Base-by-base conservation (phyloP, 2,797 vertebrate species). In the Argentina silus region DNA sequence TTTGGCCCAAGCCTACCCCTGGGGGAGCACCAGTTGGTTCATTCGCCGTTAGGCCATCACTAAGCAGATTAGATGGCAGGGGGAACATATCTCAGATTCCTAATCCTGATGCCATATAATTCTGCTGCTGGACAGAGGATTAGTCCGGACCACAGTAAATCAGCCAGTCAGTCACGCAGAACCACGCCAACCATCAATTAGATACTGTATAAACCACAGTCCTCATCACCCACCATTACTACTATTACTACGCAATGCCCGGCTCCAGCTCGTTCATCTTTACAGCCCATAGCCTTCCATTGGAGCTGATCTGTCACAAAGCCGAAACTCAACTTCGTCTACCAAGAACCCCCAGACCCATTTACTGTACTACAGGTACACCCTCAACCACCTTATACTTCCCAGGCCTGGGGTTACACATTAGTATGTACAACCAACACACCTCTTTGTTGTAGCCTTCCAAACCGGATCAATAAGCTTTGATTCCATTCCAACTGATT, bases 71-170 rank as follows among this genome's bases (percentile, higher is more conserved):
- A 68, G 62, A 53, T 74, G 44, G 51, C 14, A 51, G 45, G 48
- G 43, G 66, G 61, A n/a, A 59, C 65, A 56, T 19, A 47, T 78
- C 27, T 75, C 65, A 56, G 23, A 47, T 78, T 75, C 70, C 62
- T 87, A 87, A 87, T 90, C 86, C 80, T 67, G 64, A 61, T 62
- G 80, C 69, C 63, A 74, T 42, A 75, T 80, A 84, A 83, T 85
- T 66, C 77, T 79, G 73, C 77, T 79, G 73, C 45, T 66, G 65
- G 55, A 65, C 42, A 60, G 55, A 76, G 80, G 78, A 85, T 87
- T 86, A 85, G 47, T 63, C 72, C 3, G 7, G 75, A 60, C 27
- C 27, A 36, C 27, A 36, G 27, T 36, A 36, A 36, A 4, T 36
- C 78, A 17, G 51, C 62, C 67, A n/a, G 45, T 72, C 43, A 19